Evolutionary conservation across 2,797 vertebrate species (phyloP), one percentile per base, ranked within the genome.

Genomic region (Champsocephalus gunnari): DNA sequence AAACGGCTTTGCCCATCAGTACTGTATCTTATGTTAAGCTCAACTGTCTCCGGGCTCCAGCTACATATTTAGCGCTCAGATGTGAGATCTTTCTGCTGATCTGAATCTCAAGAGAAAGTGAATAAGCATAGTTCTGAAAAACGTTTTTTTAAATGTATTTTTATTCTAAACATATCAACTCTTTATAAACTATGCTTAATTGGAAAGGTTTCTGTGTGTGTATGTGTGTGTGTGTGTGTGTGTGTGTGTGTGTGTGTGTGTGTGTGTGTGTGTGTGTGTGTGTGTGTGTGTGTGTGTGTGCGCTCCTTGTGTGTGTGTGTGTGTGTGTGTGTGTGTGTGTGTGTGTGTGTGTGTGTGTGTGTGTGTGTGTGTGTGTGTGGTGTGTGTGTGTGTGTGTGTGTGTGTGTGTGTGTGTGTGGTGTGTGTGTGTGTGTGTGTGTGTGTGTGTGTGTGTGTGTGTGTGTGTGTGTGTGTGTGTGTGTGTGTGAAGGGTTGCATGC

Each of bases 401-500:
- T 83, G 69, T 75, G 72, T 77, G 67, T 58, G 59, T 34, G 69
- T 82, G 81, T 74, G 74, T 66, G 66, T 68, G 79, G 79, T 68
- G 69, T 64, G 68, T 75, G 82, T 68, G 61, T 60, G 64, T 79
- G 79, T 66, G 65, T 61, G 56, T 71, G 68, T 43, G 57, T 9
- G 67, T 95, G 68, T 94, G 93, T 94, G 92, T 66, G 45, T 77
- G 75, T 63, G 66, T 79, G 53, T 6, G 47, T 44, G 34, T 38
- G 34, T 38, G 34, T 38, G 34, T 38, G 34, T 38, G 34, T 38
- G 34, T 38, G 34, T 38, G 34, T 62, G 70, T 81, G 61, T 73
- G 67, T 80, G 61, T 77, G 80, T 76, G 66, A 73, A 72, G 50
- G 83, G 86, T 92, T 56, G 16, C n/a, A 87, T 95, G 91, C 94